Percentiles rank a stretch among this genome's conserved stretches.
These are phyloP conservation scores for Drosophila sordidapex DNA, from an alignment of 2,888 invertebrate genomes.

Conservation along the genomic window DNA sequence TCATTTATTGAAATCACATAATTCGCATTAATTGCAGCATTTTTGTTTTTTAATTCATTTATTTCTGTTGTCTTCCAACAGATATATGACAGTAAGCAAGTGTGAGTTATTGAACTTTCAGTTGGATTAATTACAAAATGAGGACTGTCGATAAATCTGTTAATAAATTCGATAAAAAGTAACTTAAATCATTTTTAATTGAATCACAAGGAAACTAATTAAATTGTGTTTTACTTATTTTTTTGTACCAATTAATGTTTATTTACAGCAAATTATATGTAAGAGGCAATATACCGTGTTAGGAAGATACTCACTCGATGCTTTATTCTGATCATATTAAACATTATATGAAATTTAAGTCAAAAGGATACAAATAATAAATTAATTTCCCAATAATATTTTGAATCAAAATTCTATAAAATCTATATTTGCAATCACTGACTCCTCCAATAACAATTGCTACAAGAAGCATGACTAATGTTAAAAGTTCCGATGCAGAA, in stretches of 20 bases:
- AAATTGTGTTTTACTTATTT: not conserved
- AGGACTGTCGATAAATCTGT: no score
- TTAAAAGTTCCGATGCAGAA: not conserved
- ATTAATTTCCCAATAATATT: not conserved
- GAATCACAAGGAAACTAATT: not conserved
- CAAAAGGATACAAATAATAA: not conserved
- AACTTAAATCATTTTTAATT: not conserved
- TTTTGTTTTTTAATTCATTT: not conserved
- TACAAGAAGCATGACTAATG: slow-evolving; percentile 1
- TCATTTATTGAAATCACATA: slow-evolving; percentile 27
- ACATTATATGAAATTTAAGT: slow-evolving; percentile 2
- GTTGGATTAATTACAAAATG: not conserved
- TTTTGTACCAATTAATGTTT: not conserved
- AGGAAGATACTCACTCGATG: not conserved
- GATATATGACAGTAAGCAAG: no score
- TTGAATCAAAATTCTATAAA: slow-evolving; percentile 21
- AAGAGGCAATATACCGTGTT: not conserved
- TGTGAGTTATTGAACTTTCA: not conserved
- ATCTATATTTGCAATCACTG: not conserved
- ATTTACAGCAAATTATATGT: not conserved
- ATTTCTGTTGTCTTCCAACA: not conserved
- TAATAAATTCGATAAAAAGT: not conserved
- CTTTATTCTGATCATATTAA: not conserved
- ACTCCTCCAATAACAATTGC: not conserved
- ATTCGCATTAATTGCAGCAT: slow-evolving; percentile 7